phyloP scores from a whole-genome alignment of 1,140 invertebrate genomes.

The Elymnias hypermnestra region DNA sequence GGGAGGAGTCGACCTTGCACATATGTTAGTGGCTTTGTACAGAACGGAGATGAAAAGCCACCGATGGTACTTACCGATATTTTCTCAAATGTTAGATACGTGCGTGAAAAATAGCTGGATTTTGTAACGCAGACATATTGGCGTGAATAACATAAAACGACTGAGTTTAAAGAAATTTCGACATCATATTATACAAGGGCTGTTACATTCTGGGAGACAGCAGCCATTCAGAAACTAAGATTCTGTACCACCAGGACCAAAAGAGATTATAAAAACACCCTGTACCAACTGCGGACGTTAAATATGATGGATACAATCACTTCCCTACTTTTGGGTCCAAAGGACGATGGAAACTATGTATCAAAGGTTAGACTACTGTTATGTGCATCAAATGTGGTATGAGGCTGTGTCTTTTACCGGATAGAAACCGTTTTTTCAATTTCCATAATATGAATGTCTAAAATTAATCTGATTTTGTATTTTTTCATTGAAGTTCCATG shows the following conservation, averaged over 20 bases:
- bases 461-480: too few relatives aligned
- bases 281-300: slow-evolving; percentile 14
- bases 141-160: slow-evolving; percentile 16
- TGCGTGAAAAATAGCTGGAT: slow-evolving; percentile 27
- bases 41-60: slow-evolving; percentile 27
- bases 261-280: too few relatives aligned
- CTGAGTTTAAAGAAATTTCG: slow-evolving; percentile 18
- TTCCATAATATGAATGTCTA: too few relatives aligned
- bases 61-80: slow-evolving; percentile 25
- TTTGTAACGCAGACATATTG: slow-evolving; percentile 22
- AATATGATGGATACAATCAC: slow-evolving; percentile 25
- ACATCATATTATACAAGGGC: too few relatives aligned
- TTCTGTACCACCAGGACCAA: too few relatives aligned
- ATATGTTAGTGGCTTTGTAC: slow-evolving; percentile 30
- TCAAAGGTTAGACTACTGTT: slow-evolving; percentile 22
- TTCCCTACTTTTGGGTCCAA: slow-evolving; percentile 23
- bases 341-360: slow-evolving; percentile 27
- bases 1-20: slow-evolving; percentile 27
- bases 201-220: too few relatives aligned
- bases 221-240: too few relatives aligned
- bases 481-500: too few relatives aligned
- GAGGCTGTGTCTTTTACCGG: too few relatives aligned
- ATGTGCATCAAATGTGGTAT: slow-evolving; percentile 25
- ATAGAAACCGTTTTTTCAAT: too few relatives aligned
- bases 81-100: slow-evolving; percentile 29